Conservation (phyloP, 2,113 vertebrate species). For the Pterocles burchelli region DNA sequence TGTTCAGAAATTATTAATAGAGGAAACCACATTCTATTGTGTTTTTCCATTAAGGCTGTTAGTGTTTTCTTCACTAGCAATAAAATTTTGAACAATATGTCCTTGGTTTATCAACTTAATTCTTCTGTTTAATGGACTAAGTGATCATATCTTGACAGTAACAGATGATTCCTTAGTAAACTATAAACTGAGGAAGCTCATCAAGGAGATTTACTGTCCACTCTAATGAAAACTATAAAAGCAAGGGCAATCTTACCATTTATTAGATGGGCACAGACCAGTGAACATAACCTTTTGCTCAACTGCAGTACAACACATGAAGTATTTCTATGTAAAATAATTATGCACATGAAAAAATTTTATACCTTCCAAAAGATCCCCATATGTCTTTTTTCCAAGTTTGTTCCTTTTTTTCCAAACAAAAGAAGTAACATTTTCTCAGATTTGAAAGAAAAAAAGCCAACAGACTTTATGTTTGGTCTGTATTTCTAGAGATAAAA, state of each 20-base stretch:
- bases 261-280: neutral
- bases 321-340: neutral
- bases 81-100: neutral
- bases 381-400: neutral
- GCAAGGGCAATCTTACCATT: neutral
- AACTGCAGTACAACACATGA: neutral
- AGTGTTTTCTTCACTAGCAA: neutral
- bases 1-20: neutral
- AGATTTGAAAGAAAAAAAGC: neutral
- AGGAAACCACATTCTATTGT: neutral
- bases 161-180: neutral
- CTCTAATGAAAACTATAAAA: neutral
- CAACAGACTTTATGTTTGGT: neutral
- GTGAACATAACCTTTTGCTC: neutral
- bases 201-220: neutral
- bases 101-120: neutral
- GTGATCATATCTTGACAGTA: neutral
- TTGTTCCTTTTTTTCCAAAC: neutral
- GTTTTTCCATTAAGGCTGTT: neutral
- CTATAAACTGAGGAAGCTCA: neutral
- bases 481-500: neutral
- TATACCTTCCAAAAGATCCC: neutral
- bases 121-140: neutral
- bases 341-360: neutral
- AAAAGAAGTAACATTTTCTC: neutral